Conservation (phyloP, 2,113 vertebrate genomes). For the Corvus hawaiiensis region DNA sequence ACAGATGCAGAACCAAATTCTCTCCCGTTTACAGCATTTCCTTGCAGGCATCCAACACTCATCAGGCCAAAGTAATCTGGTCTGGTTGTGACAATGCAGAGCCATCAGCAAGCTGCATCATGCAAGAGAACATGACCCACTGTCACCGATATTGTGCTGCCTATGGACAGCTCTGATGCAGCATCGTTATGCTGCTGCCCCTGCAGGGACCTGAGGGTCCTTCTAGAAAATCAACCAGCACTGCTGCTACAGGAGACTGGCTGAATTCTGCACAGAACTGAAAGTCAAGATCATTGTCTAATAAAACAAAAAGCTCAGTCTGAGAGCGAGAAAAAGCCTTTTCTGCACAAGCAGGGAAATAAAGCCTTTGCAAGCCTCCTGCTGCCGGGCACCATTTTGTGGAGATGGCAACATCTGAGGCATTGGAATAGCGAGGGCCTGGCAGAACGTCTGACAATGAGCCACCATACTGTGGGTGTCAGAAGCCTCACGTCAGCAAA, state of each 20-base stretch:
- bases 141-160: fast-evolving
- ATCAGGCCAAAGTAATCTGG: background rate
- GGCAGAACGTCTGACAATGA: conserved; percentile 17
- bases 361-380: background rate
- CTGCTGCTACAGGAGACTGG: background rate
- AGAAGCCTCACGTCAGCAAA: conserved; percentile 42
- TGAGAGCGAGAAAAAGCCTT: background rate
- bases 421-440: background rate
- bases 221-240: background rate
- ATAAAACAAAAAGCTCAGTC: background rate
- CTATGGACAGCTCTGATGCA: background rate
- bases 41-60: background rate
- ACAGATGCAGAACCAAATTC: background rate
- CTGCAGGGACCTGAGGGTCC: fast-evolving
- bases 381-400: background rate
- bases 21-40: background rate
- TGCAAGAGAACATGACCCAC: background rate
- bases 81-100: background rate
- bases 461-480: conserved; percentile 44
- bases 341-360: background rate
- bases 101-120: background rate
- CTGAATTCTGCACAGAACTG: background rate
- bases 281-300: background rate
- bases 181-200: fast-evolving
- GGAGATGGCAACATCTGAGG: background rate